Percentiles rank a stretch among this genome's conserved stretches.
These are phyloP conservation scores for Microcebus lehilahytsara DNA, from an alignment of 2,113 vertebrate genomes.

Conservation along the genomic window DNA sequence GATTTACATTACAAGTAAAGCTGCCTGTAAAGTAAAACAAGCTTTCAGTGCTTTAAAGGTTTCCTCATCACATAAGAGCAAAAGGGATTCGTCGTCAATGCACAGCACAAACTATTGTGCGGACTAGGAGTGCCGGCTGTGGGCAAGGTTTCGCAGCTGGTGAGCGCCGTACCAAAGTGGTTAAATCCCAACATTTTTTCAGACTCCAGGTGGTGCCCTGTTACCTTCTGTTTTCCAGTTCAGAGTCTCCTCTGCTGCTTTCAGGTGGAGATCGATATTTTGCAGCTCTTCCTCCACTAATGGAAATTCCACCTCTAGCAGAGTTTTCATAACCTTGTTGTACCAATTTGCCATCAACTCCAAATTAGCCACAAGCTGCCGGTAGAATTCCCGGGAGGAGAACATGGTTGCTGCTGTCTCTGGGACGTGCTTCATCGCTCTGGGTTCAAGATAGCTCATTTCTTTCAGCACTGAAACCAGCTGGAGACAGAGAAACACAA, in stretches of 20 bases:
- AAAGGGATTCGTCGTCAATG: no score
- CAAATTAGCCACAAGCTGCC: slow-evolving; percentile 89
- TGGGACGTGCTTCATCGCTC: slow-evolving; percentile 83
- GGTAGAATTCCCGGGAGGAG: slow-evolving; percentile 87
- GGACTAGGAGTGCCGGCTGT: no score
- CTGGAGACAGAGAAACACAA: slow-evolving; percentile 79
- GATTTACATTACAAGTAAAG: no score
- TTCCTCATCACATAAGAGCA: no score
- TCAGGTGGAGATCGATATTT: slow-evolving; percentile 85
- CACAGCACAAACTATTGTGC: no score
- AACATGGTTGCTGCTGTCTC: slow-evolving; percentile 87
- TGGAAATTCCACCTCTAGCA: slow-evolving; percentile 92
- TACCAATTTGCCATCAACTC: slow-evolving; percentile 88
- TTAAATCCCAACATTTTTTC: background rate
- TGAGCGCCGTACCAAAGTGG: no score
- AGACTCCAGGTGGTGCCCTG: background rate
- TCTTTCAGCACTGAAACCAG: slow-evolving; percentile 93
- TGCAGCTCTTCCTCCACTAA: slow-evolving; percentile 88
- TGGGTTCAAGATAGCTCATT: slow-evolving; percentile 89
- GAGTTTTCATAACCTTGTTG: slow-evolving; percentile 90
- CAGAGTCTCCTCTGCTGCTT: slow-evolving; percentile 88
- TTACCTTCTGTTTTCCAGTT: slow-evolving; percentile 94
- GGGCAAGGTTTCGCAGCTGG: no score
- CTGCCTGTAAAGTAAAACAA: no score
- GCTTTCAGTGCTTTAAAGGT: no score